Evolutionary conservation across 1,140 invertebrate genomes (phyloP).

Genomic region (Ectropis grisescens): DNA sequence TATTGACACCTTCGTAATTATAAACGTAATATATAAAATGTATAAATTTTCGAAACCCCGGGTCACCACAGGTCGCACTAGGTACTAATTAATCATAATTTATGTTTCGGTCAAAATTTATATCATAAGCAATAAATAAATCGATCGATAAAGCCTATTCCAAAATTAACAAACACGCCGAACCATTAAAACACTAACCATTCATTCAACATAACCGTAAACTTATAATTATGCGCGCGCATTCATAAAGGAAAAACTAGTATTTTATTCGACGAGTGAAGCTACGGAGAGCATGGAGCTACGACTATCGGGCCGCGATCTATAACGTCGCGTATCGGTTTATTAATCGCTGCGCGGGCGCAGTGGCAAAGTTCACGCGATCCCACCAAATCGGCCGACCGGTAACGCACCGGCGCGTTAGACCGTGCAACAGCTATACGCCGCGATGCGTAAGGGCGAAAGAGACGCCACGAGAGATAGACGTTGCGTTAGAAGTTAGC

Average conservation of each 20-base stretch:
- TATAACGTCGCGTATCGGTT: slow-evolving; percentile 43
- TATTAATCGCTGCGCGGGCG: slow-evolving; percentile 46
- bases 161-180: too few relatives aligned
- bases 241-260: slow-evolving; percentile 10
- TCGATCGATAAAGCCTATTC: too few relatives aligned
- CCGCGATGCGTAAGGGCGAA: slow-evolving; percentile 4
- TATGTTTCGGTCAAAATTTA: too few relatives aligned
- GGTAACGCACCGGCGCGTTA: slow-evolving; percentile 44
- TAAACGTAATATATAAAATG: too few relatives aligned
- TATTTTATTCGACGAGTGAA: slow-evolving; percentile 17
- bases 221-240: slow-evolving; percentile 5
- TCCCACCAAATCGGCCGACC: slow-evolving; percentile 37
- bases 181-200: not conserved
- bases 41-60: too few relatives aligned
- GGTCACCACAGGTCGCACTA: too few relatives aligned
- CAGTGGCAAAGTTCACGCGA: slow-evolving; percentile 56
- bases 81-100: too few relatives aligned
- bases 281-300: slow-evolving; percentile 35
- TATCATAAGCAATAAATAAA: too few relatives aligned
- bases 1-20: too few relatives aligned
- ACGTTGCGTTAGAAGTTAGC: slow-evolving; percentile 58
- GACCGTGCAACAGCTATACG: slow-evolving; percentile 26
- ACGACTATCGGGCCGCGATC: slow-evolving; percentile 43
- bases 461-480: slow-evolving; percentile 34
- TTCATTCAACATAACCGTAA: slow-evolving; percentile 4